Conservation (phyloP, 1,140 invertebrate genomes). For the Lepidostoma basale region DNA sequence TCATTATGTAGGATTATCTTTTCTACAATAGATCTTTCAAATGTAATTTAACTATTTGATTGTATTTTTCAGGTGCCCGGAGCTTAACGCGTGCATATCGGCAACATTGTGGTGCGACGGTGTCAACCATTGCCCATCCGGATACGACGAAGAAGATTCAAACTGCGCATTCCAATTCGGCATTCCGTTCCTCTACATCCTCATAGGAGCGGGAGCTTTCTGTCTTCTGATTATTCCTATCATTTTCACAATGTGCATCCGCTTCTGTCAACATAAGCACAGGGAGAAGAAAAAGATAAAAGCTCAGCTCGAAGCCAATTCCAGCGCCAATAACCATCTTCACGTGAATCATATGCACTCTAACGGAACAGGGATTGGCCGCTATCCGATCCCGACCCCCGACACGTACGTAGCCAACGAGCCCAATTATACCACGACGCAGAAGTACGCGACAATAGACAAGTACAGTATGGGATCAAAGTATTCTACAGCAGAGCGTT, state of each 20-base stretch:
- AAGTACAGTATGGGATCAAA: conserved; percentile 62
- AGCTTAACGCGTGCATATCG: conserved; percentile 75
- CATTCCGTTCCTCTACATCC: conserved; percentile 69
- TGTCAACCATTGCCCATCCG: conserved; percentile 72
- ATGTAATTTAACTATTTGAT: conserved; percentile 26
- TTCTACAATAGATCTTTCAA: not conserved
- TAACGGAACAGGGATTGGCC: conserved; percentile 55
- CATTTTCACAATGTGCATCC: conserved; percentile 68
- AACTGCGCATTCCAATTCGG: conserved; percentile 76
- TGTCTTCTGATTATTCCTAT: conserved; percentile 62
- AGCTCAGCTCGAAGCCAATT: conserved; percentile 58
- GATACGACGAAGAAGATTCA: conserved; percentile 71
- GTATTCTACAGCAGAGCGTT: conserved; percentile 51
- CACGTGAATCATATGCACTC: conserved; percentile 65
- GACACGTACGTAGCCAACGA: conserved; percentile 46
- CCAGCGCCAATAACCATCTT: conserved; percentile 60
- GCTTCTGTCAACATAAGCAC: conserved; percentile 65
- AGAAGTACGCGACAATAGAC: conserved; percentile 61
- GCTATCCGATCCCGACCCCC: conserved; percentile 49
- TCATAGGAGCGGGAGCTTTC: conserved; percentile 64
- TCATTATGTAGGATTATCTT: too few relatives aligned
- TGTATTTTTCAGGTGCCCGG: conserved; percentile 65
- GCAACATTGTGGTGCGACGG: conserved; percentile 77
- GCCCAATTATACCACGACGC: conserved; percentile 55
- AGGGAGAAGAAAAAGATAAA: conserved; percentile 68